Evolutionary conservation across 2,797 vertebrate genomes (phyloP).

Genomic region (Danio choprae): DNA sequence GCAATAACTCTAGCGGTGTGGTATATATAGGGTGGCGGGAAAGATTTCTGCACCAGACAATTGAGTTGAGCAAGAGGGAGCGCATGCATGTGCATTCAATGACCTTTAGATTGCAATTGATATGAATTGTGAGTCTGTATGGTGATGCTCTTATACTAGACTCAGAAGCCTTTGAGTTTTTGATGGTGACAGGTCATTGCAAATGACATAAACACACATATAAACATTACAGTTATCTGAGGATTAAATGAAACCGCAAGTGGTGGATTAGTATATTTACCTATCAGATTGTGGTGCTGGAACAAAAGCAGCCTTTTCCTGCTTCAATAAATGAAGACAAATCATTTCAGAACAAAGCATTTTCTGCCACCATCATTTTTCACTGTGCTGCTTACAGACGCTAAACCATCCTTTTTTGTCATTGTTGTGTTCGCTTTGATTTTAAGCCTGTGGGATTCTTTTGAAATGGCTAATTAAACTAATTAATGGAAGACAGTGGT

Average conservation of each 20-base stretch:
- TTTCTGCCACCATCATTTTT: slow-evolving; percentile 11
- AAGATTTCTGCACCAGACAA: slow-evolving; percentile 62
- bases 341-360: neutral
- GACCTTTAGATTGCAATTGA: slow-evolving; percentile 50
- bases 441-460: slow-evolving; percentile 19
- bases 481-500: slow-evolving; percentile 10
- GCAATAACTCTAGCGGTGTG: slow-evolving; percentile 35
- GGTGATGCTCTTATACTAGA: neutral
- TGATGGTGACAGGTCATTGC: slow-evolving; percentile 2
- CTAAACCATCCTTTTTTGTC: slow-evolving; percentile 21
- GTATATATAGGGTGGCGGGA: slow-evolving; percentile 49
- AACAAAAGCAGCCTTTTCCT: neutral
- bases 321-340: neutral
- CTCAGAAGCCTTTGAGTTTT: slow-evolving; percentile 16
- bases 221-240: neutral
- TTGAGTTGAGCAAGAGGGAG: slow-evolving; percentile 47
- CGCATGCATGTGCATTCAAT: neutral
- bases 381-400: neutral
- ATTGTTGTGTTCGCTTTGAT: slow-evolving; percentile 11
- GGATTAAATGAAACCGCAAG: neutral
- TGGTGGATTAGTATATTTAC: neutral
- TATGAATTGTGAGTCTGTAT: slow-evolving; percentile 40
- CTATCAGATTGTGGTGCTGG: neutral
- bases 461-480: slow-evolving; percentile 23
- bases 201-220: neutral